phyloP scores from a whole-genome alignment of 2,113 vertebrate species.

The Ia io region DNA sequence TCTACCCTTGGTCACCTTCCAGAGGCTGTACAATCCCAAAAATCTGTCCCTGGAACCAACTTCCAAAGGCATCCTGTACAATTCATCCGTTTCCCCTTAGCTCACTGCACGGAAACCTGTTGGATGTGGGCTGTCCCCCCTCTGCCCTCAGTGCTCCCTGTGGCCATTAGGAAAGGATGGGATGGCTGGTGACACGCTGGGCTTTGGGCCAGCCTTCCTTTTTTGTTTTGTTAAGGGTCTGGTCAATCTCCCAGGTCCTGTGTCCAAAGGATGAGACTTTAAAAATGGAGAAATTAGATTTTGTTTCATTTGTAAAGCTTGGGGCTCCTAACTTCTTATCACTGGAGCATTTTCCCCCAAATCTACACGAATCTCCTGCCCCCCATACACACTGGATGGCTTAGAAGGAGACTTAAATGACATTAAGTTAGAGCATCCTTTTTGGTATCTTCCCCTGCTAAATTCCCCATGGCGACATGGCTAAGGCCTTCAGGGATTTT shows the following conservation, averaged over 20 bases:
- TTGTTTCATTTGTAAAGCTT: constrained; percentile 2
- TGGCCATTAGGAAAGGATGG: not conserved
- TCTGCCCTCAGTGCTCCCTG: not conserved
- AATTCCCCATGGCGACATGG: not conserved
- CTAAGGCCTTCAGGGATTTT: not conserved
- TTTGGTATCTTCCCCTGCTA: not conserved
- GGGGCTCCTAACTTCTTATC: constrained; percentile 7
- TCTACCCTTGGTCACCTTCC: not conserved
- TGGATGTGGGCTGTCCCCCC: not conserved
- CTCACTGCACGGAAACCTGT: not conserved
- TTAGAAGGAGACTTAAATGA: not conserved
- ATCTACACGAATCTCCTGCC: not conserved
- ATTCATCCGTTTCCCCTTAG: not conserved
- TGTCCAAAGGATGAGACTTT: constrained; percentile 33
- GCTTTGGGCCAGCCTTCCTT: not conserved
- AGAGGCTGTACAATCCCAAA: not conserved
- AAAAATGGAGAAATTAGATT: constrained; percentile 33
- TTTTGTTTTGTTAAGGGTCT: not conserved
- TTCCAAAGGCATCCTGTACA: not conserved
- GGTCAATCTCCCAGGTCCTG: not conserved
- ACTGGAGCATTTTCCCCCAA: not conserved
- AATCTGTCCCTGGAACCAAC: not conserved
- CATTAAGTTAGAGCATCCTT: not conserved
- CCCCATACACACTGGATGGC: not conserved
- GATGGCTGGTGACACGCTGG: not conserved